Percentiles rank a stretch among this genome's conserved stretches.
Evolutionary conservation across 2,113 vertebrate genomes (phyloP).

Genomic region (Daphoenositta chrysoptera): DNA sequence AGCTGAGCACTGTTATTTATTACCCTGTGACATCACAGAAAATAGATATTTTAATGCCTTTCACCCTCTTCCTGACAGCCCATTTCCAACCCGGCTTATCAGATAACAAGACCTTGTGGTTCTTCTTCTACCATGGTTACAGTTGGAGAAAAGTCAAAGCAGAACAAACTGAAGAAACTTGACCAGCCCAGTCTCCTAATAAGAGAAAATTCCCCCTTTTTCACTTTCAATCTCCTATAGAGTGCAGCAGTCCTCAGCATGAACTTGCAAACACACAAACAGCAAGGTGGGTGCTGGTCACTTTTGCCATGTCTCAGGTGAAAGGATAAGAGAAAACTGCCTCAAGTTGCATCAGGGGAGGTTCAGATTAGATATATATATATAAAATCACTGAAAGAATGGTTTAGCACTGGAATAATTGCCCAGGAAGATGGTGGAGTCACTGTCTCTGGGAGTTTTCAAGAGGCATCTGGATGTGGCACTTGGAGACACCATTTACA

Average conservation of each 20-base stretch:
- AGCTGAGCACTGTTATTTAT: background rate
- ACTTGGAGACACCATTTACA: background rate
- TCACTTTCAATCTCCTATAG: background rate
- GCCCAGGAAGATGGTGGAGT: background rate
- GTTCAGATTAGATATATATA: background rate
- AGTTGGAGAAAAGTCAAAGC: background rate
- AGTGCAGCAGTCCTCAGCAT: rapidly evolving
- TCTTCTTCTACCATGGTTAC: rapidly evolving
- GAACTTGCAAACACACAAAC: background rate
- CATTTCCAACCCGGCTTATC: background rate
- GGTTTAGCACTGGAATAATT: background rate
- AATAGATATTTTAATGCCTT: background rate
- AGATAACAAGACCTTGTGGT: background rate
- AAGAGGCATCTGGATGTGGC: background rate
- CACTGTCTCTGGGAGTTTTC: background rate
- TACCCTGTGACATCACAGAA: background rate
- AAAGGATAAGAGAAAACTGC: background rate
- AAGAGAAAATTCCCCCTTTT: background rate
- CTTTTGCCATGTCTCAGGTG: background rate
- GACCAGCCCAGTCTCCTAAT: background rate
- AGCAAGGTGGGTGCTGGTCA: background rate
- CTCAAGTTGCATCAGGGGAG: background rate
- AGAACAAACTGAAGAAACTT: background rate
- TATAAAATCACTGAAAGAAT: background rate
- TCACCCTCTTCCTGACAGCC: background rate